phyloP scores from a whole-genome alignment of 2,888 invertebrate species.

The Eupithecia subumbrata region DNA sequence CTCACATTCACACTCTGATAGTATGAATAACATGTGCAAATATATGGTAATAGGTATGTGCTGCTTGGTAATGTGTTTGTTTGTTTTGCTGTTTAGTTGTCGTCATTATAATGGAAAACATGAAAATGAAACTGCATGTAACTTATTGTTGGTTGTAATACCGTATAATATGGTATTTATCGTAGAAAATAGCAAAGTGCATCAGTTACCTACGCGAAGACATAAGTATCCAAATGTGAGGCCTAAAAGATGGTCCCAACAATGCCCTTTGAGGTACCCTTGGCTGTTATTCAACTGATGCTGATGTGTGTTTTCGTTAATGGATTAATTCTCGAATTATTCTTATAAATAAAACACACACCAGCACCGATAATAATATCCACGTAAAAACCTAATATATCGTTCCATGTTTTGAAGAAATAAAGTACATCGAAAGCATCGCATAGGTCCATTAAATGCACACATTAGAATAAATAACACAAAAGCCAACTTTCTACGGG shows the following conservation, averaged over 20 bases:
- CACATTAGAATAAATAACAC: conserved; percentile 5
- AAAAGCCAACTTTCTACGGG: conserved; percentile 25
- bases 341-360: background rate
- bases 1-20: conserved; percentile 40
- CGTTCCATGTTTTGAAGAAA: background rate
- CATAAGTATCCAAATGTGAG: background rate
- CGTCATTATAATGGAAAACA: conserved; percentile 14
- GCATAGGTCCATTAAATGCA: background rate
- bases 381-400: background rate
- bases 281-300: background rate
- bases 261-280: background rate
- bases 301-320: background rate
- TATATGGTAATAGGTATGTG: conserved; percentile 47
- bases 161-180: background rate
- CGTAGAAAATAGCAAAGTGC: background rate
- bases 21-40: conserved; percentile 52
- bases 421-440: background rate
- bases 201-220: background rate
- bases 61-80: conserved; percentile 45
- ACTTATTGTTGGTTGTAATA: background rate
- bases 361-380: background rate
- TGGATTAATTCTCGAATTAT: background rate
- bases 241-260: background rate
- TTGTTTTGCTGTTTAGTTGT: conserved; percentile 43
- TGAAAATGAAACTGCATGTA: background rate